These are phyloP conservation scores for Acleris holmiana DNA, from an alignment of 2,888 invertebrate species.

Conservation along the genomic window DNA sequence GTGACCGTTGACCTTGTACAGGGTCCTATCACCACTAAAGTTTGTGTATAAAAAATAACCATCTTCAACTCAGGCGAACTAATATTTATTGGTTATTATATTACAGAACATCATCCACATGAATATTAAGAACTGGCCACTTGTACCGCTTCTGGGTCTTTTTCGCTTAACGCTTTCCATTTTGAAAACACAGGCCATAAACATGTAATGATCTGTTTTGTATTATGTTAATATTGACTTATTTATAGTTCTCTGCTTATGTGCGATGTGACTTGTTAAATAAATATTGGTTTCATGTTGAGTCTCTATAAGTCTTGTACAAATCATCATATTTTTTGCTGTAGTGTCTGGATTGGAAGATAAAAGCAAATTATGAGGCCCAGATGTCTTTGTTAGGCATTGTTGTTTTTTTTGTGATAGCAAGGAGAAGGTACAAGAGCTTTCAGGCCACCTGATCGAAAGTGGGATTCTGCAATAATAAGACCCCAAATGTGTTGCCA, in stretches of 20 bases:
- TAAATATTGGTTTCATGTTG: slow-evolving; percentile 23
- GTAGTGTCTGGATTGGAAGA: neutral
- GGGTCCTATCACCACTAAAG: too few relatives aligned
- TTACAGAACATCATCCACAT: slow-evolving; percentile 62
- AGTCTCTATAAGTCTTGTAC: slow-evolving; percentile 6
- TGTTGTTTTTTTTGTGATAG: too few relatives aligned
- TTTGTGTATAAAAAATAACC: neutral
- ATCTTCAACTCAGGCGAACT: neutral
- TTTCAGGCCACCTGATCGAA: too few relatives aligned
- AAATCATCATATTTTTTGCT: neutral
- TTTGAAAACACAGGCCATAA: slow-evolving; percentile 50
- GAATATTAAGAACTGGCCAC: slow-evolving; percentile 67
- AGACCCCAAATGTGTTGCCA: too few relatives aligned
- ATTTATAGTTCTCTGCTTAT: slow-evolving; percentile 42
- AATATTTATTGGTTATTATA: neutral
- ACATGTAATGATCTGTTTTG: slow-evolving; percentile 50
- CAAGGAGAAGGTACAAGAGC: too few relatives aligned
- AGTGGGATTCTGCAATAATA: too few relatives aligned
- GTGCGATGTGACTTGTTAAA: slow-evolving; percentile 25
- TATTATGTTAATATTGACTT: slow-evolving; percentile 52
- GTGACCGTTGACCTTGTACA: too few relatives aligned
- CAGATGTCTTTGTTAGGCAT: neutral
- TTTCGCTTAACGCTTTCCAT: slow-evolving; percentile 62
- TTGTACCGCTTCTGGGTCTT: slow-evolving; percentile 69
- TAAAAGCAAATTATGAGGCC: neutral